A percentile compares a stretch with the other conserved stretches of the same genome.
phyloP scores from a whole-genome alignment of 1,140 invertebrate species.

The Drosophila asahinai region DNA sequence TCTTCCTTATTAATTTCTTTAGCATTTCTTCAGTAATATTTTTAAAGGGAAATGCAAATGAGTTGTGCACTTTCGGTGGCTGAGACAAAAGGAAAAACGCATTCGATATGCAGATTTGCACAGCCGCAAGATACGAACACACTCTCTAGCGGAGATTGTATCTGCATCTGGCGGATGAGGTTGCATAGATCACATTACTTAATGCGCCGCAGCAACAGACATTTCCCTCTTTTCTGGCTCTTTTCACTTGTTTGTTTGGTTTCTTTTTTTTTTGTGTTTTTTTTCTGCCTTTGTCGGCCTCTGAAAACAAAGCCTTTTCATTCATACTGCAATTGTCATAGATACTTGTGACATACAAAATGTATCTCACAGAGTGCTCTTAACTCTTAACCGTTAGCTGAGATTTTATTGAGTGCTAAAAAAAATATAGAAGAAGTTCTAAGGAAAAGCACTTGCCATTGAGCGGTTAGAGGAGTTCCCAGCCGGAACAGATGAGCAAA shows the following conservation, averaged over 20 bases:
- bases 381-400: conserved; percentile 32
- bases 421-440: conserved; percentile 13
- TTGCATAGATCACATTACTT: conserved; percentile 80
- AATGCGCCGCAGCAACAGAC: conserved; percentile 58
- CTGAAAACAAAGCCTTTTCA: conserved; percentile 66
- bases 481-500: conserved; percentile 9
- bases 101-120: conserved; percentile 78
- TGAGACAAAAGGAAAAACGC: conserved; percentile 58
- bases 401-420: conserved; percentile 31
- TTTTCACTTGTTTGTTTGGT: conserved; percentile 73
- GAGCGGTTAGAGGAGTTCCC: background rate
- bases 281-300: conserved; percentile 28
- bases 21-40: conserved; percentile 10
- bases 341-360: conserved; percentile 68
- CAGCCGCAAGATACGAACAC: conserved; percentile 54
- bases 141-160: conserved; percentile 33
- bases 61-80: conserved; percentile 45
- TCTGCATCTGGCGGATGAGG: conserved; percentile 42
- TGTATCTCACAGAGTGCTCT: conserved; percentile 50
- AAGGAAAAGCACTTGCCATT: conserved; percentile 22
- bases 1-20: background rate
- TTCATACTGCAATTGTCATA: conserved; percentile 73
- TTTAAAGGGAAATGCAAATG: conserved; percentile 55
- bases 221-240: conserved; percentile 60
- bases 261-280: conserved; percentile 34